Evolutionary conservation across 2,113 vertebrate genomes (phyloP), one percentile per base, ranked within the genome.

Genomic region (Corythaeola cristata): DNA sequence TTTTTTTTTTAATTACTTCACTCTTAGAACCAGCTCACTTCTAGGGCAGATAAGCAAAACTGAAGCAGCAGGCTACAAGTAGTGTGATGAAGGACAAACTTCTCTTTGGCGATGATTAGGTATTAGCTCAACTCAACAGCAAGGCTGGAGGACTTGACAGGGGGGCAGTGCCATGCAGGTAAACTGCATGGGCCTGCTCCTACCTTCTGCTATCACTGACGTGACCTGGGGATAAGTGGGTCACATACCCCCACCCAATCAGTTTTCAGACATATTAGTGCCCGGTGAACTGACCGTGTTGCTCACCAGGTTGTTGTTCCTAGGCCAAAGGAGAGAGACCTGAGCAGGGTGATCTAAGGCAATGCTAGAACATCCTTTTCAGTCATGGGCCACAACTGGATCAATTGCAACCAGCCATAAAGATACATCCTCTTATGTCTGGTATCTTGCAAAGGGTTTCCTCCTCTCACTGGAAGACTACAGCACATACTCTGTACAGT

Each of bases 191-290:
- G 27, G 14, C 37, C 33, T 67, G 15, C 26, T 23, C 4, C 28
- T 72, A 16, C 45, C 19, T 80, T 62, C 26, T 55, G 33, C 59
- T 60, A 19, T 56, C 37, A 18, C 17, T 56, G 47, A 41, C 2
- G 2, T 53, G 58, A 75, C 21, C 21, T 60, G 50, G 15, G 13
- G 5, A 41, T 60, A 44, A 68, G 28, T 66, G 11, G 8, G 26
- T 39, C 18, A 44, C 41, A 15, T 9, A 12, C 13, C 11, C 3
- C 4, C 2, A 5, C 15, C 5, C 8, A 33, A 3, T 67, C 32
- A 44, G 6, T 76, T 77, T 73, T 83, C 67, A 89, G n/a, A 52
- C 15, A 2, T 47, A 3, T n/a, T 68, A 22, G 39, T 33, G 18
- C 35, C 28, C 63, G 41, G 33, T 32, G 62, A 49, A 28, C 49